phyloP scores from a whole-genome alignment of 2,888 invertebrate species.

The Lomographa bimaculata region DNA sequence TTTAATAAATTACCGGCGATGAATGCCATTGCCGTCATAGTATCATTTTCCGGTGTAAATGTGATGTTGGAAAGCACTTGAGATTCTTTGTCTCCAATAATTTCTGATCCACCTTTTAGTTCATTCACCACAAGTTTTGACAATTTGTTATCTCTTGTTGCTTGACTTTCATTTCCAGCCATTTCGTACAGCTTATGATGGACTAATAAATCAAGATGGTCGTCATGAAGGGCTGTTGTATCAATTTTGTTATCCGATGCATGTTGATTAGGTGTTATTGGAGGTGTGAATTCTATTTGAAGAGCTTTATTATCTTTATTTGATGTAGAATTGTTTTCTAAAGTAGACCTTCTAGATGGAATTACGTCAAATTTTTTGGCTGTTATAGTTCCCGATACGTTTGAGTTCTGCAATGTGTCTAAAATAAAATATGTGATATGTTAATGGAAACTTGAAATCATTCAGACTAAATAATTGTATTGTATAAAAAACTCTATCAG shows the following conservation, averaged over 20 bases:
- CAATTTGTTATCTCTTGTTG: slow-evolving; percentile 56
- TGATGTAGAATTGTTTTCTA: slow-evolving; percentile 41
- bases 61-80: slow-evolving; percentile 68
- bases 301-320: too few relatives aligned
- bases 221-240: slow-evolving; percentile 40
- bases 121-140: slow-evolving; percentile 71
- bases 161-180: slow-evolving; percentile 54
- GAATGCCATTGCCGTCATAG: slow-evolving; percentile 70
- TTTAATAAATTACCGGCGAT: slow-evolving; percentile 75
- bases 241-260: slow-evolving; percentile 69
- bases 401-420: slow-evolving; percentile 62
- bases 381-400: slow-evolving; percentile 55
- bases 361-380: slow-evolving; percentile 49
- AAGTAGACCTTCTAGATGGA: slow-evolving; percentile 47
- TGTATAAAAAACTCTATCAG: too few relatives aligned
- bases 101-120: slow-evolving; percentile 58
- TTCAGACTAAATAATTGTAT: too few relatives aligned
- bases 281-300: slow-evolving; percentile 60
- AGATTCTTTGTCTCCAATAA: slow-evolving; percentile 57
- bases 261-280: slow-evolving; percentile 49
- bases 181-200: slow-evolving; percentile 46
- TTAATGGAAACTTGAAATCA: too few relatives aligned
- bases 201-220: slow-evolving; percentile 39
- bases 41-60: slow-evolving; percentile 73
- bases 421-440: slow-evolving; percentile 35